These are phyloP conservation scores for Aphodius sticticus DNA, from an alignment of 2,888 invertebrate genomes.

Conservation along the genomic window DNA sequence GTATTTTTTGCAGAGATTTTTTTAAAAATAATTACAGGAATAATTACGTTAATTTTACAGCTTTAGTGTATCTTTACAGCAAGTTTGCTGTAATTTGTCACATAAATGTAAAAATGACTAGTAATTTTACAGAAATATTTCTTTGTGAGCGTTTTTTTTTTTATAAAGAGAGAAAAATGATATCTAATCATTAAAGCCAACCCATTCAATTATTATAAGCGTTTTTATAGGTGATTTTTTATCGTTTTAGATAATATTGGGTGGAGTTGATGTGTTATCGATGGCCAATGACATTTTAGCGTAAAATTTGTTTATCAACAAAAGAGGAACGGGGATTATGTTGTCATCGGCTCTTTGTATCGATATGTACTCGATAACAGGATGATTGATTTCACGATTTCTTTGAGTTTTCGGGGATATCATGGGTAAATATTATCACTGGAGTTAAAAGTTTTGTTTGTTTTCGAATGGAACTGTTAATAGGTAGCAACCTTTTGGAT, in stretches of 20 bases:
- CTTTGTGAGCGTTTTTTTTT: constrained; percentile 9
- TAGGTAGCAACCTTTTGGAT: background rate
- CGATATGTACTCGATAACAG: background rate
- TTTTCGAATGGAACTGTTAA: background rate
- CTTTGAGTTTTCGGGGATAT: background rate
- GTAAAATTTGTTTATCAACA: background rate
- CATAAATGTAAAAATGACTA: no score
- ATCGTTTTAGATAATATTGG: background rate
- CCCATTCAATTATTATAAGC: background rate
- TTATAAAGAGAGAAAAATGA: background rate
- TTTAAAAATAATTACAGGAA: no score
- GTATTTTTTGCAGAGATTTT: background rate
- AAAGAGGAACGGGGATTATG: background rate
- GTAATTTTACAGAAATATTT: background rate
- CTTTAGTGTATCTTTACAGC: no score
- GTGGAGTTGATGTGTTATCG: background rate
- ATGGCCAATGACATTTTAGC: background rate
- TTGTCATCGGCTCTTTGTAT: background rate
- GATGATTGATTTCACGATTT: background rate
- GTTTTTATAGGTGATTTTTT: constrained; percentile 4
- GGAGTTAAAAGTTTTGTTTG: background rate
- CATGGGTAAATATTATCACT: background rate
- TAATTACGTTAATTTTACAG: no score
- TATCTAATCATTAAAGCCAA: constrained; percentile 16
- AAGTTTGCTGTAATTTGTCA: background rate